A percentile compares a stretch with the other conserved stretches of the same genome.
Evolutionary conservation across 2,888 invertebrate genomes (phyloP).

Genomic region (Aleiodes leptofemur): DNA sequence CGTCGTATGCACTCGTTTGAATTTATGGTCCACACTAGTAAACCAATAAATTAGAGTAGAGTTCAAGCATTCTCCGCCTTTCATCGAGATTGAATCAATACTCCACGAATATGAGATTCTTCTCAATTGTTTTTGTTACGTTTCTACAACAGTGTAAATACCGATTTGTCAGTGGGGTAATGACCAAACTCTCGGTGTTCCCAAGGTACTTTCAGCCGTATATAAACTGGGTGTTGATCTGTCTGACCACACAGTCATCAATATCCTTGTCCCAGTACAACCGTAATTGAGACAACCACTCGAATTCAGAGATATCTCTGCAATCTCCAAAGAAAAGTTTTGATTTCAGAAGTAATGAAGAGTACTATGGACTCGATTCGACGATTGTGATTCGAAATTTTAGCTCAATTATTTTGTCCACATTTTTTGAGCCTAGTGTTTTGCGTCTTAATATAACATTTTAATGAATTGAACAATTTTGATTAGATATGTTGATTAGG

Average conservation of each 20-base stretch:
- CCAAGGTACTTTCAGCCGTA: conserved; percentile 95
- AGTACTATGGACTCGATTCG: too few relatives aligned
- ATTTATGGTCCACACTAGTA: conserved; percentile 56
- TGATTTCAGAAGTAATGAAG: neutral
- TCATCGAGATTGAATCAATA: conserved; percentile 72
- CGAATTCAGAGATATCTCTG: conserved; percentile 86
- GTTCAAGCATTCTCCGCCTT: conserved; percentile 61
- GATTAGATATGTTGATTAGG: too few relatives aligned
- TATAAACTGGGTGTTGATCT: conserved; percentile 87
- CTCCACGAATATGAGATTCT: conserved; percentile 58
- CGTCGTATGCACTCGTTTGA: conserved; percentile 48
- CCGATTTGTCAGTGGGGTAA: conserved; percentile 94
- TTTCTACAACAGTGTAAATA: conserved; percentile 65
- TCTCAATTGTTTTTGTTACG: conserved; percentile 27
- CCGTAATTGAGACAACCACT: conserved; percentile 93
- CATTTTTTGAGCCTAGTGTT: too few relatives aligned
- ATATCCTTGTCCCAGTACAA: conserved; percentile 91
- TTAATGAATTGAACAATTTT: too few relatives aligned
- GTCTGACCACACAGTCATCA: conserved; percentile 87
- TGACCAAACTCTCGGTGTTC: conserved; percentile 92
- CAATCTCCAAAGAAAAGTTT: conserved; percentile 77
- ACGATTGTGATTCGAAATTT: too few relatives aligned
- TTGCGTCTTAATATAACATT: too few relatives aligned
- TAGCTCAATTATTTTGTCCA: too few relatives aligned
- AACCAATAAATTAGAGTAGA: conserved; percentile 66